Percentiles rank a stretch among this genome's conserved stretches.
These are phyloP conservation scores for Oceanites oceanicus DNA, from an alignment of 2,113 vertebrate genomes.

Conservation along the genomic window DNA sequence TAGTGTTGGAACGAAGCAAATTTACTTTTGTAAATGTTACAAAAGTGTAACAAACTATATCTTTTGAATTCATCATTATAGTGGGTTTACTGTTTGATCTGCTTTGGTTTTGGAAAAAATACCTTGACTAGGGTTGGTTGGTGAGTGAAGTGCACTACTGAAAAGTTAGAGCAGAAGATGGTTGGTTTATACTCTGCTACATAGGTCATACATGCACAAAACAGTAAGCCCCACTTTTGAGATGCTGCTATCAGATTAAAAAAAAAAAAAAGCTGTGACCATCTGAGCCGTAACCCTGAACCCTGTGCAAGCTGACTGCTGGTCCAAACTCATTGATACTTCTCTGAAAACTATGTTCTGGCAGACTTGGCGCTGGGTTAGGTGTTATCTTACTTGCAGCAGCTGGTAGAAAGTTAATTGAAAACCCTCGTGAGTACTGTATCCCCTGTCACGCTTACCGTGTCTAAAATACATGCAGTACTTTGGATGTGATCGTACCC, in stretches of 20 bases:
- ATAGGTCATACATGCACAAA: not conserved
- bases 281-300: not conserved
- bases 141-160: not conserved
- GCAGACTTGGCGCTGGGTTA: not conserved
- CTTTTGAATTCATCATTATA: not conserved
- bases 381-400: not conserved
- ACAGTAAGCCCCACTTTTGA: not conserved
- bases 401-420: conserved; percentile 29
- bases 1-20: not conserved
- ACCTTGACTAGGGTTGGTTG: not conserved
- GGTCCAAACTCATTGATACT: not conserved
- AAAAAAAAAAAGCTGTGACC: not conserved
- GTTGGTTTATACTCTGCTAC: not conserved
- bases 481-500: not conserved
- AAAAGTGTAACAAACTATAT: not conserved
- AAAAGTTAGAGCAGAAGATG: not conserved
- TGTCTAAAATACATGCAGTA: not conserved
- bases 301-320: not conserved
- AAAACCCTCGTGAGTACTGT: not conserved
- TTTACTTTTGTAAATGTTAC: not conserved
- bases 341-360: not conserved
- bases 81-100: not conserved
- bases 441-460: not conserved
- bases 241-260: not conserved
- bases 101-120: not conserved